Conservation (phyloP, 2,888 invertebrate species). For the Thyatira batis region DNA sequence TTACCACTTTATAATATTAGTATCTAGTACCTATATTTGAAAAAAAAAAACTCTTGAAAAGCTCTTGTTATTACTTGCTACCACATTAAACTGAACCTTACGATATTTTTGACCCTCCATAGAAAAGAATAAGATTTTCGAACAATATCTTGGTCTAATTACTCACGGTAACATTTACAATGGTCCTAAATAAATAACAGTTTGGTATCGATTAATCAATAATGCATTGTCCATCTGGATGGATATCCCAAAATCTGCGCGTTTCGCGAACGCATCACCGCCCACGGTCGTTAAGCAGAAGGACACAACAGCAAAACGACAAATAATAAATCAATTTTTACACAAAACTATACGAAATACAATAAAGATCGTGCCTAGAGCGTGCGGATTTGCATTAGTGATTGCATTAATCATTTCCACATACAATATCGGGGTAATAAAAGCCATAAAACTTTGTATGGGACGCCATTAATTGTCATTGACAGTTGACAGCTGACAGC, state of each 20-base stretch:
- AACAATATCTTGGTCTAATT: not conserved
- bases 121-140: no score
- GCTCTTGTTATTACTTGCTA: not conserved
- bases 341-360: conserved; percentile 64
- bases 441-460: conserved; percentile 78
- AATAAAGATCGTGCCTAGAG: conserved; percentile 64
- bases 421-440: conserved; percentile 73
- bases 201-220: not conserved
- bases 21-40: no score
- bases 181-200: not conserved
- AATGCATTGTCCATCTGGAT: not conserved
- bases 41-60: no score
- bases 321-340: conserved; percentile 74
- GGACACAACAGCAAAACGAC: conserved; percentile 51
- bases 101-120: no score
- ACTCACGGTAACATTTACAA: not conserved
- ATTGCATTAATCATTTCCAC: conserved; percentile 78
- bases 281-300: conserved; percentile 55
- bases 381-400: conserved; percentile 79
- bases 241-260: not conserved
- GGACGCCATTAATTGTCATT: conserved; percentile 80
- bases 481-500: conserved; percentile 67
- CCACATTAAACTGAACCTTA: no score
- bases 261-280: conserved; percentile 24
- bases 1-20: no score